phyloP scores from a whole-genome alignment of 1,140 invertebrate species.

The Drosophila tani region DNA sequence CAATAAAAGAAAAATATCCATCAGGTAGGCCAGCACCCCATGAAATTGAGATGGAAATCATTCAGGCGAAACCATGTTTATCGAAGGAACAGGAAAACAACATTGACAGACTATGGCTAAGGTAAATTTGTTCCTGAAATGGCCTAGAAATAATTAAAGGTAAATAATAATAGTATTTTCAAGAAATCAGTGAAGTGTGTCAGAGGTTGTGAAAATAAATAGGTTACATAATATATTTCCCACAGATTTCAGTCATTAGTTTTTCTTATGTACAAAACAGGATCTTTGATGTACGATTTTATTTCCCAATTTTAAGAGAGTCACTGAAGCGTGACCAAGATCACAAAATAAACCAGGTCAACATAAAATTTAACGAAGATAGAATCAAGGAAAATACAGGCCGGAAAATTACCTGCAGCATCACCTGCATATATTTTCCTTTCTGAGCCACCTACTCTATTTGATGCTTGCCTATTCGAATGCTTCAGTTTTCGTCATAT shows the following conservation, averaged over 20 bases:
- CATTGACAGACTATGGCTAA: neutral
- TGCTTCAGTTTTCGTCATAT: constrained; percentile 31
- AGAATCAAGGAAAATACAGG: neutral
- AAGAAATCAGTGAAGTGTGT: neutral
- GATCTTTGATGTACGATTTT: neutral
- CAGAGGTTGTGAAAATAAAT: neutral
- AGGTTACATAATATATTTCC: constrained; percentile 5
- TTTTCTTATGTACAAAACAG: neutral
- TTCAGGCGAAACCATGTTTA: constrained; percentile 10
- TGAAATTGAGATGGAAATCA: constrained; percentile 11
- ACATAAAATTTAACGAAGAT: neutral
- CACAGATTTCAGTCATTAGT: neutral
- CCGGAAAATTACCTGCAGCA: neutral
- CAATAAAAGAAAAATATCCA: neutral
- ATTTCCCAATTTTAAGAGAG: neutral
- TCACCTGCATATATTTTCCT: neutral
- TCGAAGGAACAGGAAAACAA: constrained; percentile 19
- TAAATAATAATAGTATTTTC: neutral
- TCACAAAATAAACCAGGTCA: constrained; percentile 1
- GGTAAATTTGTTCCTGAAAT: neutral
- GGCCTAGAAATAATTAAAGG: too few relatives aligned
- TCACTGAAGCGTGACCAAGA: constrained; percentile 9
- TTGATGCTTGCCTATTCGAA: constrained; percentile 23
- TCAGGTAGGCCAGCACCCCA: constrained; percentile 14
- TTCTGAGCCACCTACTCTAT: neutral